phyloP scores from a whole-genome alignment of 2,797 vertebrate genomes.

The Melanotaenia maccullochi region DNA sequence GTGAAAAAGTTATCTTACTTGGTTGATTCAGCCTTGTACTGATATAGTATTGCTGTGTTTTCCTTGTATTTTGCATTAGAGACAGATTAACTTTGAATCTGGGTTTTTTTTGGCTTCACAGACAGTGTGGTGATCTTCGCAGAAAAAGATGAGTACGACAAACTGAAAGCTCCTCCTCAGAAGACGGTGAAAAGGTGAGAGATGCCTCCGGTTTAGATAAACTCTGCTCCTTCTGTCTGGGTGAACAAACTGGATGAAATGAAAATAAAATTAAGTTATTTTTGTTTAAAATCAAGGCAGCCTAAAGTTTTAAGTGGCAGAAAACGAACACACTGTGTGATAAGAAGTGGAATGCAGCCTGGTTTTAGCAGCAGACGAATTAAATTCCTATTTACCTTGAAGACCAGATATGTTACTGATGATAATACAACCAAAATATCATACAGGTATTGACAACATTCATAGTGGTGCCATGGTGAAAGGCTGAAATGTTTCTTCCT shows the following conservation, averaged over 20 bases:
- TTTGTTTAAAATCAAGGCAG: slow-evolving; percentile 3
- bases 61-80: not conserved
- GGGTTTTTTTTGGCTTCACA: slow-evolving; percentile 53
- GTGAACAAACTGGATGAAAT: not conserved
- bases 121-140: slow-evolving; percentile 94
- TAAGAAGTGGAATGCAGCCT: not conserved
- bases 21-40: not conserved
- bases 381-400: not conserved
- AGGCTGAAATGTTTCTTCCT: too few relatives aligned
- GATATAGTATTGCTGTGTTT: too few relatives aligned
- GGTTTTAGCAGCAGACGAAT: too few relatives aligned
- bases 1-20: not conserved
- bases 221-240: not conserved
- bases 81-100: not conserved
- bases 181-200: slow-evolving; percentile 93
- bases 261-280: not conserved
- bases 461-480: too few relatives aligned
- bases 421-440: not conserved
- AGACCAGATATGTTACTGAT: too few relatives aligned
- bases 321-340: not conserved
- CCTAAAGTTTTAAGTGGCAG: not conserved
- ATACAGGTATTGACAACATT: too few relatives aligned
- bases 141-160: slow-evolving; percentile 98
- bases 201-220: not conserved
- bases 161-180: slow-evolving; percentile 89